Conservation (phyloP, 2,888 invertebrate species). For the Escarpia spicata region DNA sequence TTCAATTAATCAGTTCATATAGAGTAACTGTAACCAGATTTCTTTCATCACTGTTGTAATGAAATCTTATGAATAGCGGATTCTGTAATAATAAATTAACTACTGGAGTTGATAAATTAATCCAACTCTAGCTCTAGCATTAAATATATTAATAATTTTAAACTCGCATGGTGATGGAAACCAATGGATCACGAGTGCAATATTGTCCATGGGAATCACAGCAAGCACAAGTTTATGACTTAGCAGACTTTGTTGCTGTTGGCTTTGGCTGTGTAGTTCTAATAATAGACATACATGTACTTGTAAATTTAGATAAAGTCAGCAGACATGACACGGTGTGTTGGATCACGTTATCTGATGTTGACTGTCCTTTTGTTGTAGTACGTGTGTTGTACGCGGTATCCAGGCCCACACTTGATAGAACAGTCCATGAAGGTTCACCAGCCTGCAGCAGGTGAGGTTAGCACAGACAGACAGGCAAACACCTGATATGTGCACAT, state of each 20-base stretch:
- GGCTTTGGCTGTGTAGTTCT: not conserved
- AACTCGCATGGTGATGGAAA: not conserved
- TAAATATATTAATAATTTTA: not conserved
- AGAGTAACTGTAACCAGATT: no score
- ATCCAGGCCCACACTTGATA: slow-evolving; percentile 38
- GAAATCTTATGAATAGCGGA: no score
- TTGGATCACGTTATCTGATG: not conserved
- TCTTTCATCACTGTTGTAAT: no score
- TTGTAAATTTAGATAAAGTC: not conserved
- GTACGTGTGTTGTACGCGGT: slow-evolving; percentile 45
- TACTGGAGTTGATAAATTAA: not conserved
- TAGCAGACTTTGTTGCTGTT: not conserved
- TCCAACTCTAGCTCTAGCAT: not conserved
- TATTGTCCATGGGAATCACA: not conserved
- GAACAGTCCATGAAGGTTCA: slow-evolving; percentile 23
- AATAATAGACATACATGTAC: not conserved
- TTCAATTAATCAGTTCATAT: no score
- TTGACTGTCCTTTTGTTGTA: slow-evolving; percentile 33
- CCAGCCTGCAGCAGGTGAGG: not conserved
- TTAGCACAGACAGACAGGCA: not conserved
- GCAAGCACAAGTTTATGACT: not conserved
- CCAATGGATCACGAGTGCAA: not conserved
- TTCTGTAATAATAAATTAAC: no score
- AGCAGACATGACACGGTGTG: not conserved
- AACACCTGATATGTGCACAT: not conserved